A percentile compares a stretch with the other conserved stretches of the same genome.
These are phyloP conservation scores for Agrenia bidenticulata DNA, from an alignment of 2,888 invertebrate genomes.

Conservation along the genomic window DNA sequence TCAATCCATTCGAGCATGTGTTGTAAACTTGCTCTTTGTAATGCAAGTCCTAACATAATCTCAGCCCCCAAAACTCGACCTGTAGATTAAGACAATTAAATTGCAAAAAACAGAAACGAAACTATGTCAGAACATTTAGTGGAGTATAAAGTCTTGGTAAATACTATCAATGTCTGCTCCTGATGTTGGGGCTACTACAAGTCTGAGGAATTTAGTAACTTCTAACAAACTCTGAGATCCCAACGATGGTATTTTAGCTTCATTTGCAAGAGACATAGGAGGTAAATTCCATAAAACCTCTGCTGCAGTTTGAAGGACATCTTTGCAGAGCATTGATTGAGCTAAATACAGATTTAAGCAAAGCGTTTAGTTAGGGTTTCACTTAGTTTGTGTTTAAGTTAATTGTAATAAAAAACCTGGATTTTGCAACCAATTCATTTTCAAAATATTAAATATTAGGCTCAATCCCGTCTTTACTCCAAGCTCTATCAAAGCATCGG, in stretches of 20 bases:
- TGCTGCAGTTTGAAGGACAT: slow-evolving; percentile 63
- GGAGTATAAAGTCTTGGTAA: background rate
- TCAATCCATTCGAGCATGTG: slow-evolving; percentile 66
- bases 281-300: slow-evolving; percentile 62
- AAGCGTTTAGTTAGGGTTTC: too few species aligned
- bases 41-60: slow-evolving; percentile 62
- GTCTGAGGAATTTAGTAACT: slow-evolving; percentile 61
- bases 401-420: slow-evolving; percentile 29
- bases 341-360: too few species aligned
- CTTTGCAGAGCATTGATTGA: slow-evolving; percentile 60
- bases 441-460: slow-evolving; percentile 63
- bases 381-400: too few species aligned
- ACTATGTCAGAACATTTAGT: too few species aligned
- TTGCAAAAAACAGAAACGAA: too few species aligned
- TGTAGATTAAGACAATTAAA: slow-evolving; percentile 29
- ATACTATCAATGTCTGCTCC: slow-evolving; percentile 59
- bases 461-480: slow-evolving; percentile 65
- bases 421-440: slow-evolving; percentile 63
- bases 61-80: slow-evolving; percentile 58
- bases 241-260: slow-evolving; percentile 61
- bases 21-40: slow-evolving; percentile 64
- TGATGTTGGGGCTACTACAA: slow-evolving; percentile 60
- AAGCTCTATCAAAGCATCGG: slow-evolving; percentile 64
- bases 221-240: slow-evolving; percentile 62
- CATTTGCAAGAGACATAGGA: slow-evolving; percentile 64